Base-by-base conservation (phyloP, 1,140 invertebrate genomes). In the Drosophila bocqueti region DNA sequence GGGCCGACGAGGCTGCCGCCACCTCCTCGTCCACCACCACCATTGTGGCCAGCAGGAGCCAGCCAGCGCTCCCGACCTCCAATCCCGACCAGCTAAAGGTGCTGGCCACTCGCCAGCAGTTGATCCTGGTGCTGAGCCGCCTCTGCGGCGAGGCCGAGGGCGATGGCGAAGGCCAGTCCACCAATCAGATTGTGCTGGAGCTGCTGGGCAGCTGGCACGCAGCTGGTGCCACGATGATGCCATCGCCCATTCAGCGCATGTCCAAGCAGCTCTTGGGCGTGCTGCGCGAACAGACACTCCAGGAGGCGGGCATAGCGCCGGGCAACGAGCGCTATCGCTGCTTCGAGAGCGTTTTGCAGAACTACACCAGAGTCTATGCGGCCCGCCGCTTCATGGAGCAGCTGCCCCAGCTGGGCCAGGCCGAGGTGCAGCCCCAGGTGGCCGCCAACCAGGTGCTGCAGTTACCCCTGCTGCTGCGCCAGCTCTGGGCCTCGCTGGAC, bases 321-420 rank as follows among this genome's bases (percentile, higher is more conserved):
- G 83, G 79, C 10, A 85, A 85, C 40, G 83, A 85, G 36, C 83
- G 83, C 1, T 62, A 86, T 46, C 52, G 31, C 10, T 82, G 79
- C 46, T 85, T 85, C 11, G 67, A 79, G 54, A 55, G 26, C 3
- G 83, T 86, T 0, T 42, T 85, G 0, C 68, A 82, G 42, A 85
- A 86, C 65, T 85, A 85, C 29, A 79, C 83, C 10, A 86, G 82
- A 46, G 67, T 85, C 15, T 75, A 85, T 11, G 83, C 83, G 15
- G 79, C 83, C 0, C 81, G 64, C 16, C 65, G 62, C 8, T 86
- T 85, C 18, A 85, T 85, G 26, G 83, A 85, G 36, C 65, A 85
- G 36, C 60, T 85, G 13, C 66, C 77, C 0, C n/a, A 67, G 18
- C 1, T 71, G 4, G 4, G 10, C 2, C 26, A 47, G 34, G 21